Evolutionary conservation across 2,888 invertebrate species (phyloP).

Genomic region (Tanypteryx hageni): DNA sequence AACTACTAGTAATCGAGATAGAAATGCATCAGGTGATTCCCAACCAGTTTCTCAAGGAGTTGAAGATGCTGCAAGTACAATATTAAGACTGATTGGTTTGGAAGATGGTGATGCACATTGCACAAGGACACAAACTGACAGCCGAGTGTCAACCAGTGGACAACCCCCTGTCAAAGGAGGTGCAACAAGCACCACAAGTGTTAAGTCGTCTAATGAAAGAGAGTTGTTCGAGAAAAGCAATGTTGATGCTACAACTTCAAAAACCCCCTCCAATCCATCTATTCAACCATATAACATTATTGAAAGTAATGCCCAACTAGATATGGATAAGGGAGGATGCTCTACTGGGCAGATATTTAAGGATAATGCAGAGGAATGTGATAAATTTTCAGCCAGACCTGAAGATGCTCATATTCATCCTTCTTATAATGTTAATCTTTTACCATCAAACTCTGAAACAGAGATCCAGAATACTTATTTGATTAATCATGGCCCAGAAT

Average conservation of each 20-base stretch:
- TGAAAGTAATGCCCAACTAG: background rate
- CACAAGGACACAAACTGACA: slow-evolving; percentile 44
- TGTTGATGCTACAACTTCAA: background rate
- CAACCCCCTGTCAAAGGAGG: slow-evolving; percentile 12
- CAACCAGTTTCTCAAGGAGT: background rate
- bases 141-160: slow-evolving; percentile 55
- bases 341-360: background rate
- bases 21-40: slow-evolving; percentile 18
- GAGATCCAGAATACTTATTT: too few relatives aligned
- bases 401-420: background rate
- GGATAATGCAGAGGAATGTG: background rate
- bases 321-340: background rate
- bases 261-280: background rate
- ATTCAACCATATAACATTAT: background rate
- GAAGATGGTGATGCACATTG: background rate
- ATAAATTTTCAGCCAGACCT: background rate
- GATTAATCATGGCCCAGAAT: too few relatives aligned
- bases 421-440: too few relatives aligned
- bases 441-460: too few relatives aligned
- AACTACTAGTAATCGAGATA: slow-evolving; percentile 14
- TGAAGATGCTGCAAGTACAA: background rate
- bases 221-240: background rate
- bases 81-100: background rate
- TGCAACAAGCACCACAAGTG: background rate
- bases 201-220: background rate